Conservation (phyloP, 1,140 invertebrate genomes). For the Papilio polytes region DNA sequence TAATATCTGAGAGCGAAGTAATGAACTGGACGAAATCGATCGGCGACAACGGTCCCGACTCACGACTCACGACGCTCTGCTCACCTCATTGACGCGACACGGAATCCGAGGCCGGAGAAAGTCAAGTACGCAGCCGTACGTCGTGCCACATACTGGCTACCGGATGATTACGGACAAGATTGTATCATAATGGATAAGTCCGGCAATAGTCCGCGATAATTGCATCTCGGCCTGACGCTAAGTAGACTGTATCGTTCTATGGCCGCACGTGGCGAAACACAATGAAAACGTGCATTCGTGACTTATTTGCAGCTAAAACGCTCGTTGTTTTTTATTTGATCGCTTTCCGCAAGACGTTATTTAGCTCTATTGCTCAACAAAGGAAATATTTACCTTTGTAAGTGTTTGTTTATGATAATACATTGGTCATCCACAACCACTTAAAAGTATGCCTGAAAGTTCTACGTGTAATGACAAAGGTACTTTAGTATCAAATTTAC, state of each 20-base stretch:
- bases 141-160: conserved; percentile 70
- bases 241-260: conserved; percentile 64
- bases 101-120: conserved; percentile 77
- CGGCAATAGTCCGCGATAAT: conserved; percentile 57
- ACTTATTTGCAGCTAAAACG: conserved; percentile 28
- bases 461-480: no score
- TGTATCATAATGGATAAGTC: conserved; percentile 74
- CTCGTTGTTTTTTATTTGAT: conserved; percentile 18
- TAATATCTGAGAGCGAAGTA: conserved; percentile 60
- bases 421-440: no score
- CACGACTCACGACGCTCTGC: conserved; percentile 68
- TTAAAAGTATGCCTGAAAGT: no score
- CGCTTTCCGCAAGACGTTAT: not conserved
- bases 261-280: conserved; percentile 51
- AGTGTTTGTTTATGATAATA: not conserved
- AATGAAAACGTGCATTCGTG: conserved; percentile 8
- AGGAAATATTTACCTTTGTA: not conserved
- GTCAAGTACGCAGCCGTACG: conserved; percentile 70
- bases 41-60: conserved; percentile 58
- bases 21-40: conserved; percentile 74
- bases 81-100: conserved; percentile 74
- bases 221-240: conserved; percentile 53
- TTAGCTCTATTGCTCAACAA: not conserved
- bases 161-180: conserved; percentile 68
- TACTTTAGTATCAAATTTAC: no score